A percentile compares a stretch with the other conserved stretches of the same genome.
phyloP scores from a whole-genome alignment of 2,888 invertebrate species.

The Dolichomitus sp. region DNA sequence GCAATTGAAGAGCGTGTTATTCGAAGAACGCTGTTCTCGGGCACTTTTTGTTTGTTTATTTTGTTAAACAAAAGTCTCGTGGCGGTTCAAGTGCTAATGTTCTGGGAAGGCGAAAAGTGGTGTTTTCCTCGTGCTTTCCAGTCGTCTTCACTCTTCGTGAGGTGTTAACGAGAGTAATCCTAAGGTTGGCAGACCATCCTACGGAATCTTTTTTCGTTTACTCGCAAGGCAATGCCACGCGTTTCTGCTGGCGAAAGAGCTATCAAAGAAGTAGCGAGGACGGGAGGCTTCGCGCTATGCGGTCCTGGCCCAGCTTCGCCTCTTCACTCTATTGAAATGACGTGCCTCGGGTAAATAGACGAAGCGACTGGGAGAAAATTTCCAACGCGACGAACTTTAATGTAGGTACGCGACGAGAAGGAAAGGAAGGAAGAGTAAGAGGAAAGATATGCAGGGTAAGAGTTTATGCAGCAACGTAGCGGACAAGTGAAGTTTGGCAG shows the following conservation, averaged over 20 bases:
- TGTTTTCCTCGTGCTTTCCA: conserved; percentile 10
- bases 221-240: conserved; percentile 12
- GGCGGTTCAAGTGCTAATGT: neutral
- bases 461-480: neutral
- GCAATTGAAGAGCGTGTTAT: neutral
- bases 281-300: conserved; percentile 5
- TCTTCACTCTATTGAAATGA: conserved; percentile 50
- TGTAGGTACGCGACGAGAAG: conserved; percentile 46
- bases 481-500: conserved; percentile 17
- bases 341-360: conserved; percentile 52
- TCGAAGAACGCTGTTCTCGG: neutral
- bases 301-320: neutral
- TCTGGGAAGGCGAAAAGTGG: conserved; percentile 2
- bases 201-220: conserved; percentile 46
- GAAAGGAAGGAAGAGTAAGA: conserved; percentile 19
- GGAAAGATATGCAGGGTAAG: conserved; percentile 14
- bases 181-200: conserved; percentile 12
- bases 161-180: conserved; percentile 66
- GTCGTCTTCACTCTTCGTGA: conserved; percentile 13
- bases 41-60: too few species aligned
- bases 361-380: conserved; percentile 58
- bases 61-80: conserved; percentile 1
- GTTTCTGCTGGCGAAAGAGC: conserved; percentile 23
- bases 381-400: conserved; percentile 63
- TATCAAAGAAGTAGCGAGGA: conserved; percentile 46